phyloP scores from a whole-genome alignment of 2,888 invertebrate genomes.

The Didymodactylos carnosus region DNA sequence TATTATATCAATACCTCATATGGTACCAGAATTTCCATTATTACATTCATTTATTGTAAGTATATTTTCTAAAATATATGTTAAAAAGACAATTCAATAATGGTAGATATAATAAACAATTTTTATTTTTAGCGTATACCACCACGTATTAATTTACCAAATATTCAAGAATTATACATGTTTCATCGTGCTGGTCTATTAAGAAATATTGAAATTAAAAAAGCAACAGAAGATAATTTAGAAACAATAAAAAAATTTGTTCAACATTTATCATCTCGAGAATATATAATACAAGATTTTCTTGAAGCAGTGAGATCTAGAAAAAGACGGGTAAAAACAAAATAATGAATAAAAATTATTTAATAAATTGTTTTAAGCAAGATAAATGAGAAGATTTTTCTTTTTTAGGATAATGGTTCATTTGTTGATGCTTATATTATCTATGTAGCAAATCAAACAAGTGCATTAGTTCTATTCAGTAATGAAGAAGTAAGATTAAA shows the following conservation, averaged over 20 bases:
- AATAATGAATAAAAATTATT: neutral
- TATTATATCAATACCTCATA: constrained; percentile 31
- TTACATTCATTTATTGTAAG: constrained; percentile 33
- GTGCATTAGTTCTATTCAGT: constrained; percentile 29
- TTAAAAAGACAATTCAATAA: neutral
- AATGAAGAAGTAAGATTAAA: constrained; percentile 27
- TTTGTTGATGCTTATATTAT: constrained; percentile 32
- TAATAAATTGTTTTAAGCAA: neutral
- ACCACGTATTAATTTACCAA: constrained; percentile 19
- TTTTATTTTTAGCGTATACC: constrained; percentile 30
- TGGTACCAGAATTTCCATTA: constrained; percentile 34
- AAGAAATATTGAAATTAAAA: constrained; percentile 2
- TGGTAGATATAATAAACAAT: neutral
- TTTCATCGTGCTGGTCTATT: constrained; percentile 31
- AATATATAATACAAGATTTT: constrained; percentile 9
- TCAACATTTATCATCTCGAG: neutral
- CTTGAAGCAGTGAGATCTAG: neutral
- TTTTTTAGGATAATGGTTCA: constrained; percentile 25
- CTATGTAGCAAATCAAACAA: constrained; percentile 25
- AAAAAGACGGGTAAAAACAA: neutral
- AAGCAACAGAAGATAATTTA: neutral
- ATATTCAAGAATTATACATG: constrained; percentile 32
- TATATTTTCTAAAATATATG: neutral
- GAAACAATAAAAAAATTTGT: constrained; percentile 6
- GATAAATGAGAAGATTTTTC: too few relatives aligned